phyloP scores from a whole-genome alignment of 2,797 vertebrate species.

The Bucorvus abyssinicus region DNA sequence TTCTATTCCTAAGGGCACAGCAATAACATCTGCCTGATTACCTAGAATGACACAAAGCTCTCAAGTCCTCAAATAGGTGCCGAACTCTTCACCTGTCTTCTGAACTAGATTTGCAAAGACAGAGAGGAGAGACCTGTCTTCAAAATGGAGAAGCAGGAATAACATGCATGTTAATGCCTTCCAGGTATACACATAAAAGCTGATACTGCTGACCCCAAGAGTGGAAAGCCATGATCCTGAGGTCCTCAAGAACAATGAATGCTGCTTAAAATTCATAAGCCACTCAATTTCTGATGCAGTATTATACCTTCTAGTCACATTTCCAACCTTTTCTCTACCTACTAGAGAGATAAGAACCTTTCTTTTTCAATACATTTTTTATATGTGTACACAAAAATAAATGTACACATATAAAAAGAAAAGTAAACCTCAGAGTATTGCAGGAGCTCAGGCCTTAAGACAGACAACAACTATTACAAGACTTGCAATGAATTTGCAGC shows the following conservation, averaged over 20 bases:
- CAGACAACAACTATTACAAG: background rate
- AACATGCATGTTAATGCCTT: background rate
- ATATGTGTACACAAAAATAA: background rate
- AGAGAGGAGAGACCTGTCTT: background rate
- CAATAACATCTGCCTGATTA: background rate
- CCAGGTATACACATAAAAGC: background rate
- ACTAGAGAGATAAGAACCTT: background rate
- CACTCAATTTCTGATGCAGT: background rate
- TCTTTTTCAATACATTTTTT: background rate
- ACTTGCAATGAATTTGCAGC: background rate
- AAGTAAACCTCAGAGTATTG: background rate
- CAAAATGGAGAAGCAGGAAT: background rate
- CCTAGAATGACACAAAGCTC: background rate
- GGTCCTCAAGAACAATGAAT: background rate
- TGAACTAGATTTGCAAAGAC: background rate
- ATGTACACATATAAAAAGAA: background rate
- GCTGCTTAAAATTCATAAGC: slow-evolving; percentile 30
- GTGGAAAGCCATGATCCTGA: background rate
- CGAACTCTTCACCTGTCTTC: background rate
- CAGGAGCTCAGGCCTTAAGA: background rate
- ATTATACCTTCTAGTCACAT: background rate
- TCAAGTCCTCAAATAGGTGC: background rate
- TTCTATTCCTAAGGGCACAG: background rate
- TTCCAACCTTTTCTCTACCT: background rate
- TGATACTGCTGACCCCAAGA: background rate